Conservation (phyloP, 2,888 invertebrate genomes). For the Parnassius apollo region DNA sequence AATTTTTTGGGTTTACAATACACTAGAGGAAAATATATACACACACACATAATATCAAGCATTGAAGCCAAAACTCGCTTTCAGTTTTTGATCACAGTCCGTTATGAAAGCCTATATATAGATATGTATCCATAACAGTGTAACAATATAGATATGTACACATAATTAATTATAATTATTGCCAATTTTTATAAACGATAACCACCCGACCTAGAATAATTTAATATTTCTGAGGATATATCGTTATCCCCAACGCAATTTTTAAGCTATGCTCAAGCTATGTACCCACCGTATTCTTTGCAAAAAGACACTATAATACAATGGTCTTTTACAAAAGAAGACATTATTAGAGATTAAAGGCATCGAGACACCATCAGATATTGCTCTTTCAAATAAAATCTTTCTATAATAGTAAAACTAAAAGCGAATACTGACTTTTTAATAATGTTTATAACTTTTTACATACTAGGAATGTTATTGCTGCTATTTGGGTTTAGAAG, state of each 20-base stretch:
- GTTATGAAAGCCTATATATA: neutral
- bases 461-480: constrained; percentile 5
- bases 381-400: too few species aligned
- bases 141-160: too few species aligned
- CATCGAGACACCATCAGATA: neutral
- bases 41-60: too few species aligned
- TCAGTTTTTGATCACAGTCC: neutral
- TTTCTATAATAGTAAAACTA: neutral
- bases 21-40: too few species aligned
- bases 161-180: neutral
- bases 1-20: neutral
- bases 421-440: neutral
- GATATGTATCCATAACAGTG: neutral
- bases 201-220: too few species aligned
- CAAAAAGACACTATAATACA: too few species aligned
- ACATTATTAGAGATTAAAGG: neutral
- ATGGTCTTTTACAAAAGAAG: too few species aligned
- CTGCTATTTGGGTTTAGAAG: constrained; percentile 54
- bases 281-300: too few species aligned
- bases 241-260: too few species aligned
- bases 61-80: neutral
- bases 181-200: too few species aligned
- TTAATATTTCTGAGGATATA: too few species aligned
- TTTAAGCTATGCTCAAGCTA: too few species aligned
- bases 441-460: neutral